Evolutionary conservation across 1,140 invertebrate species (phyloP), one percentile per base, ranked within the genome.

Genomic region (Bombus waltoni): DNA sequence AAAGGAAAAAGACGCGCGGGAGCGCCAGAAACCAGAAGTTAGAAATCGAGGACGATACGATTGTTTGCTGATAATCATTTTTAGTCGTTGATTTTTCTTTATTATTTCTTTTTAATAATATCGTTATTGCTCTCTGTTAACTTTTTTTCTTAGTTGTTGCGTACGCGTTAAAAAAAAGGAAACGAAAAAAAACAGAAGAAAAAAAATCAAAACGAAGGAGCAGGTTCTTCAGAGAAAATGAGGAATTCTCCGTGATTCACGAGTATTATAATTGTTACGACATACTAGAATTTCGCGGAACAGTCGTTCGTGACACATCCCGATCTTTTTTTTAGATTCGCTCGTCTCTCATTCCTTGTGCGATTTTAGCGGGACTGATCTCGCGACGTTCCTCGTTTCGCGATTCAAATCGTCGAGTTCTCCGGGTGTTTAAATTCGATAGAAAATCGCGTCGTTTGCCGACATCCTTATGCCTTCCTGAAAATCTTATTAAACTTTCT

Each of bases 31-130:
- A 79, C 40, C 62, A 72, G 47, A 59, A 70, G 25, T n/a, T 71
- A 53, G 70, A 82, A 70, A 84, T 53, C 74, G 74, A 87, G 79
- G 76, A 86, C 86, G 86, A 90, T 90, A 59, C 78, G 86, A 91
- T 91, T 87, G 87, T 88, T 71, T 25, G 82, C 42, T 71, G 68
- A 32, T 75, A 62, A 71, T 86, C 81, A 74, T 87, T 57, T 53
- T 84, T 77, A 38, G 74, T 47, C 71, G 72, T 81, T 87, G 53
- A 84, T 84, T 89, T 74, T 25, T 65, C 65, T 66, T 35, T 66
- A 13, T 66, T 35, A 32, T 66, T 74, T n/a, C 40, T 71, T 85
- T 59, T 65, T 62, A 62, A 25, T 28, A 28, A 53, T 77, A 77
- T 42, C 42, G 62, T 76, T 88, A 76, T 85, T 86, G 71, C 76